Conservation (phyloP, 2,113 vertebrate species). For the Athene cunicularia region DNA sequence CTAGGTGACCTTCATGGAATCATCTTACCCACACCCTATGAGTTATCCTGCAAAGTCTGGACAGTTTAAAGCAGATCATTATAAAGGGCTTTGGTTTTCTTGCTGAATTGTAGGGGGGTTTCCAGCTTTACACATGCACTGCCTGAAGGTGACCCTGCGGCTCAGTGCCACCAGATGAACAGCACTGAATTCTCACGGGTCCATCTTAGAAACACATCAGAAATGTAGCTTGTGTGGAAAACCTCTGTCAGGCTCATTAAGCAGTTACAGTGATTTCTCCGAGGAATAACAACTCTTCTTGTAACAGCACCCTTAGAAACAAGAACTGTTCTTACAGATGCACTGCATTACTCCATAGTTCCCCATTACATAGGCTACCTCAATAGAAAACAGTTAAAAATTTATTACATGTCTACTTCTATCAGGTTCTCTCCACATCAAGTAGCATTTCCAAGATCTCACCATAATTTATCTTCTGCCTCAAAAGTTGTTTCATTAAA, state of each 20-base stretch:
- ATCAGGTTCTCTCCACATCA: neutral
- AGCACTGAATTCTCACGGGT: neutral
- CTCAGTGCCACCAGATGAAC: neutral
- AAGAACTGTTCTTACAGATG: neutral
- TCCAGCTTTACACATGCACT: neutral
- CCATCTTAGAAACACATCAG: neutral
- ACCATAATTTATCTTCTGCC: neutral
- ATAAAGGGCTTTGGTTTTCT: neutral
- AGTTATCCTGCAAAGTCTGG: neutral
- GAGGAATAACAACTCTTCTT: neutral
- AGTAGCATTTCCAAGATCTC: neutral
- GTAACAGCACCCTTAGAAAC: neutral
- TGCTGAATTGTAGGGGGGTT: neutral
- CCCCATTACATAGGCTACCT: neutral
- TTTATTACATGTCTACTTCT: neutral
- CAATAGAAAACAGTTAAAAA: neutral
- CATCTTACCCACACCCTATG: neutral
- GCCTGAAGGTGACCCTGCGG: constrained; percentile 8
- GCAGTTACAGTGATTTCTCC: neutral
- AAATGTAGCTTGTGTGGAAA: neutral
- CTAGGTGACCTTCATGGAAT: neutral
- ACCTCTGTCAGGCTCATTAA: neutral
- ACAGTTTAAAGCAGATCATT: neutral
- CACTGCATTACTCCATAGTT: neutral
- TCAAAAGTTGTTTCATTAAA: neutral